Evolutionary conservation across 2,888 invertebrate genomes (phyloP).

Genomic region (Sinodicranocentrus sp.): DNA sequence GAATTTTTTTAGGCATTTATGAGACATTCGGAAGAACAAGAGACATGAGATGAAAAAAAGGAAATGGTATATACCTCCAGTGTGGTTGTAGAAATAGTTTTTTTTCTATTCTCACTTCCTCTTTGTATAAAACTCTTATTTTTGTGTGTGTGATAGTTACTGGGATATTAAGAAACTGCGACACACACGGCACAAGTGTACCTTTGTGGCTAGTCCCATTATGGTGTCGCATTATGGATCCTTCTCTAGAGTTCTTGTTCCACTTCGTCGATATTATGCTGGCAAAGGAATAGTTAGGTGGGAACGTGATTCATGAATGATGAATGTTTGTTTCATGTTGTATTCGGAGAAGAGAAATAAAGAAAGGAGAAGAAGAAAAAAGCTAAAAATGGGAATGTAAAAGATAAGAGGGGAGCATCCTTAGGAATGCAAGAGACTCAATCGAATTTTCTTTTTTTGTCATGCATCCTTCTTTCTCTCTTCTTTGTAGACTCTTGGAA

Average conservation of each 20-base stretch:
- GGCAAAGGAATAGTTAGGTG: constrained; percentile 32
- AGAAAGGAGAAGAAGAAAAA: constrained; percentile 2
- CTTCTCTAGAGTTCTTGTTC: neutral
- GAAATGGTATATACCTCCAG: constrained; percentile 12
- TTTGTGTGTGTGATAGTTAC: no score
- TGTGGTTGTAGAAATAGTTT: neutral
- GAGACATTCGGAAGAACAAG: constrained; percentile 26
- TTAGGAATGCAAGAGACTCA: constrained; percentile 4
- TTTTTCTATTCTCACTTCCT: neutral
- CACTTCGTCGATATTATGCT: constrained; percentile 20
- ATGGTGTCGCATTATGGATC: constrained; percentile 48
- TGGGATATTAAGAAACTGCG: constrained; percentile 49
- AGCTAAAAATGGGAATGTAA: neutral
- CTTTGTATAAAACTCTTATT: neutral
- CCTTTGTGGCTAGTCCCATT: constrained; percentile 31
- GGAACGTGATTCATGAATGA: constrained; percentile 63
- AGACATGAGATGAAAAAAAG: neutral
- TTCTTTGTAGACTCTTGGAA: constrained; percentile 67
- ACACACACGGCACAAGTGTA: constrained; percentile 31
- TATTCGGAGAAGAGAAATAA: no score
- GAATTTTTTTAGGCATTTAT: constrained; percentile 42
- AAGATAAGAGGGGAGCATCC: constrained; percentile 34
- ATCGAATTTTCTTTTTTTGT: constrained; percentile 40
- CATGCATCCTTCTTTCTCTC: constrained; percentile 14
- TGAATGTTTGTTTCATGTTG: constrained; percentile 59